These are phyloP conservation scores for Yponomeuta cagnagella DNA, from an alignment of 2,888 invertebrate genomes.

Conservation along the genomic window DNA sequence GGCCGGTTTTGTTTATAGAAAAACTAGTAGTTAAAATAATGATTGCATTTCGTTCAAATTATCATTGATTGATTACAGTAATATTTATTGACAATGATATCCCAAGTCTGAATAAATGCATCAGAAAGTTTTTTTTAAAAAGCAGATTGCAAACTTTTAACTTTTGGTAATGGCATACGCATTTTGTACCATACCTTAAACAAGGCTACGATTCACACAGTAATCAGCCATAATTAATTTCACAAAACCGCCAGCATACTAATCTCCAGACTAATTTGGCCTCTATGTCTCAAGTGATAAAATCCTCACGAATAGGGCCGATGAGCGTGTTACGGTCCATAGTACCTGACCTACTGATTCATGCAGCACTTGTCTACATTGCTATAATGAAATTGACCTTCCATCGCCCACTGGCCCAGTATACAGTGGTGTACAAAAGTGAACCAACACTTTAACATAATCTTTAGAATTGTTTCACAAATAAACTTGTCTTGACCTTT, in stretches of 20 bases:
- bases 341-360: constrained; percentile 11
- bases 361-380: constrained; percentile 4
- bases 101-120: too few relatives aligned
- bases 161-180: too few relatives aligned
- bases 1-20: too few relatives aligned
- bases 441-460: background rate
- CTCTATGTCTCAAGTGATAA: background rate
- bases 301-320: background rate
- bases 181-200: too few relatives aligned
- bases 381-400: constrained; percentile 15
- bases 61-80: too few relatives aligned
- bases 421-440: background rate
- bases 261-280: background rate
- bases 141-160: too few relatives aligned
- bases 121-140: too few relatives aligned
- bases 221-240: background rate
- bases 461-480: too few relatives aligned
- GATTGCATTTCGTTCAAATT: too few relatives aligned
- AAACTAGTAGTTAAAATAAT: too few relatives aligned
- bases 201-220: background rate
- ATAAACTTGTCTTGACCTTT: too few relatives aligned
- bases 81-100: too few relatives aligned
- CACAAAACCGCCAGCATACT: background rate
- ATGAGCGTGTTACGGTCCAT: background rate
- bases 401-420: background rate